Percentiles rank a stretch among this genome's conserved stretches.
These are phyloP conservation scores for Brachionus asplanchnoidis DNA, from an alignment of 1,140 invertebrate species.

Conservation along the genomic window DNA sequence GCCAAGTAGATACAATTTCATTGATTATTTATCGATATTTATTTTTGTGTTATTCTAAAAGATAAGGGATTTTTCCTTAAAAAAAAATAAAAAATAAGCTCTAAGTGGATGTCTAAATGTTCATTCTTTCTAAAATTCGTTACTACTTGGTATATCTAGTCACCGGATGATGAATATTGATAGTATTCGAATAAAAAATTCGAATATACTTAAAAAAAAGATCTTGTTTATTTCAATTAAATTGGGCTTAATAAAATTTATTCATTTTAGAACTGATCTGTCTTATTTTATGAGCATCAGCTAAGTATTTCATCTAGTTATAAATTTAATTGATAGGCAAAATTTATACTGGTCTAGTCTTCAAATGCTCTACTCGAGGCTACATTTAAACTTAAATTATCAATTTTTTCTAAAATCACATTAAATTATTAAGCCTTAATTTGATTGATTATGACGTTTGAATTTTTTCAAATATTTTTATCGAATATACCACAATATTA, in stretches of 20 bases:
- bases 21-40: neutral
- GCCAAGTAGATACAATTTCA: neutral
- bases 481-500: neutral
- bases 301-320: neutral
- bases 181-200: neutral
- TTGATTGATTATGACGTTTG: neutral
- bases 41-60: neutral
- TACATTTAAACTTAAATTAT: neutral
- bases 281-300: neutral
- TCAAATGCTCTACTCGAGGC: neutral
- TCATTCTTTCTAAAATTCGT: neutral
- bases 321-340: neutral
- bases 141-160: neutral
- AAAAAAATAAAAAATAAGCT: neutral
- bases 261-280: neutral
- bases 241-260: neutral
- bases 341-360: neutral
- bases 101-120: neutral
- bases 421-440: neutral
- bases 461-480: neutral
- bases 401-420: neutral
- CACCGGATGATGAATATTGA: neutral
- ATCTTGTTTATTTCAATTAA: neutral
- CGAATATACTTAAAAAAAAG: neutral
- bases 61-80: neutral